Evolutionary conservation across 2,113 vertebrate genomes (phyloP), one percentile per base, ranked within the genome.

Genomic region (Syngnathus typhle): DNA sequence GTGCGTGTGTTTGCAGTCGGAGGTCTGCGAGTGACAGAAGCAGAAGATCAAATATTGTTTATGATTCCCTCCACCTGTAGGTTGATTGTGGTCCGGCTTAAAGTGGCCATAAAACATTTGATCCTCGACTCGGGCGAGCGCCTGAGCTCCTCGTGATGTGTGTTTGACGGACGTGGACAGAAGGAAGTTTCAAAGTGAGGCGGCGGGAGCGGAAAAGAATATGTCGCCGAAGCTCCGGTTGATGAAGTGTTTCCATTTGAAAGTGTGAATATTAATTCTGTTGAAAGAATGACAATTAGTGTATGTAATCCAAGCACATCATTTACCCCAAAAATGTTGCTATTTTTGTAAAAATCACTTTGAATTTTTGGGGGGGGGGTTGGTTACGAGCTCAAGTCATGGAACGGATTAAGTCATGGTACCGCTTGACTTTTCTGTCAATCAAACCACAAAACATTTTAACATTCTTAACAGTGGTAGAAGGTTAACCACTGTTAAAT

Each of bases 31-130:
- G 80, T 78, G 78, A 86, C 80, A 79, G 84, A 82, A 83, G 80
- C 72, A 70, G 49, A 75, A 81, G 82, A 85, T 86, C 76, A 87
- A 82, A 88, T 83, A 80, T 74, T 85, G 80, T 85, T 89, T 83
- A 74, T 82, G 78, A 75, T 86, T 82, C 68, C 71, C 65, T 76
- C 71, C 74, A 7, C 79, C 76, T n/a, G 41, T 71, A 74, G 75
- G 75, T 86, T 84, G 71, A 80, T 84, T 82, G 65, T 80, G 82
- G 77, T 74, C 71, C 41, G 76, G 72, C 72, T 78, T 81, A 79
- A 81, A 76, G 77, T 51, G 76, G 56, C 5, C 54, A 76, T 76
- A 84, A 65, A 75, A 77, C 79, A 75, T 85, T 83, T 87, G 73
- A 88, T 88, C 85, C 55, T 78, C 1, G n/a, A 37, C 70, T 77